Evolutionary conservation across 2,888 invertebrate species (phyloP).

Genomic region (Drosophila stalkeri): DNA sequence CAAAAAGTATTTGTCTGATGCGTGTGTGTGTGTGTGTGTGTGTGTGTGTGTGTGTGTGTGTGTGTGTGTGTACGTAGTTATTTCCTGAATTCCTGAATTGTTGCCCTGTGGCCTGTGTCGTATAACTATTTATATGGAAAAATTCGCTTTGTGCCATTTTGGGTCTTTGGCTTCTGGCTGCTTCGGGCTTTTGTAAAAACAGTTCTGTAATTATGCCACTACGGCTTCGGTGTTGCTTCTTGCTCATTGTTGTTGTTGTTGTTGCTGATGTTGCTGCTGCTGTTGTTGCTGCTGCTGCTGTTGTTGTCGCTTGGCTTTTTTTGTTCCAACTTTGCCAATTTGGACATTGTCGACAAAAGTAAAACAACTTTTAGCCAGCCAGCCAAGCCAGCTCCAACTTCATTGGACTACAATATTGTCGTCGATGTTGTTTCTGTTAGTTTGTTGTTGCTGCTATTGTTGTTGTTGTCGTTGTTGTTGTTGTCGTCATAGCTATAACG

Average conservation of each 20-base stretch:
- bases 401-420: conserved; percentile 46
- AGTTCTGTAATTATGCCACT: conserved; percentile 56
- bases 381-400: conserved; percentile 30
- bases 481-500: conserved; percentile 67
- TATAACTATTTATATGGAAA: conserved; percentile 34
- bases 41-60: not conserved
- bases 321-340: conserved; percentile 79
- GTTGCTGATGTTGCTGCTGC: conserved; percentile 14
- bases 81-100: conserved; percentile 38
- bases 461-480: conserved; percentile 22
- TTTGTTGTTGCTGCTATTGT: conserved; percentile 39
- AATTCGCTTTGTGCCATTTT: conserved; percentile 41
- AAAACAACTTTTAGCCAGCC: conserved; percentile 58
- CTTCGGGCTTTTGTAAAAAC: conserved; percentile 29
- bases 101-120: conserved; percentile 22
- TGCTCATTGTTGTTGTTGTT: conserved; percentile 17
- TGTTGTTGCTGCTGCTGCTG: conserved; percentile 20
- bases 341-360: conserved; percentile 63
- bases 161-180: conserved; percentile 12
- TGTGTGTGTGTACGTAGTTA: conserved; percentile 8
- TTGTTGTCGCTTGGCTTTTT: conserved; percentile 29
- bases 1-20: conserved; percentile 36
- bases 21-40: not conserved
- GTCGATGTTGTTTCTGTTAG: conserved; percentile 33
- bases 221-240: conserved; percentile 32